phyloP scores from a whole-genome alignment of 2,113 vertebrate species.

The Zosterops hypoxanthus region DNA sequence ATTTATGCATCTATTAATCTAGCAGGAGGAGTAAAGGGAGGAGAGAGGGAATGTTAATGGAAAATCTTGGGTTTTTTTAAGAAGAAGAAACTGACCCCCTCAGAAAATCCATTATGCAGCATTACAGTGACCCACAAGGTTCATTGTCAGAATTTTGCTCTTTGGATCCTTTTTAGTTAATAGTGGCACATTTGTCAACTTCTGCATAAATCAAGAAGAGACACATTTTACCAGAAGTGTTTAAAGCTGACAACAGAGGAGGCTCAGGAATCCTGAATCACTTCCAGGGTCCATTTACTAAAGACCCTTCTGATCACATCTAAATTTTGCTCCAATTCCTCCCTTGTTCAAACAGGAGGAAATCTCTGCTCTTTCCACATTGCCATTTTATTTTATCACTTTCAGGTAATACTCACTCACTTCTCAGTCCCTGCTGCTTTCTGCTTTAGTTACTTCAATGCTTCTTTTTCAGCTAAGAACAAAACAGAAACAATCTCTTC shows the following conservation, averaged over 20 bases:
- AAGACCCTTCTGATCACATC: background rate
- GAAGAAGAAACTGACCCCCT: background rate
- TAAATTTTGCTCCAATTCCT: background rate
- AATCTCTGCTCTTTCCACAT: background rate
- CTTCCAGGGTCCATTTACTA: background rate
- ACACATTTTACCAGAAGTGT: background rate
- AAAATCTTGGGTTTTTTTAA: background rate
- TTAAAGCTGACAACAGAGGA: background rate
- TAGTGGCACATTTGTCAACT: background rate
- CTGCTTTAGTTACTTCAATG: background rate
- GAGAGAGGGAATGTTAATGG: constrained; percentile 47
- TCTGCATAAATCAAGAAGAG: constrained; percentile 14
- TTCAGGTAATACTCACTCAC: background rate
- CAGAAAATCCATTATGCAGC: constrained; percentile 13
- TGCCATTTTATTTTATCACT: background rate
- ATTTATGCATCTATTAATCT: constrained; percentile 35
- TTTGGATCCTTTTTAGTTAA: background rate
- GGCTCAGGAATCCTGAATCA: background rate
- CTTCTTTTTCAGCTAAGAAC: background rate
- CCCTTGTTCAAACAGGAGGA: background rate
- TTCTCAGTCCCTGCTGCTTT: background rate
- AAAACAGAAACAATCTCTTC: background rate
- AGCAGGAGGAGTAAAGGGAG: background rate
- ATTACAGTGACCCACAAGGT: background rate
- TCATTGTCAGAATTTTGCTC: background rate